Evolutionary conservation across 2,888 invertebrate genomes (phyloP).

Genomic region (Chaitophorus viminalis): DNA sequence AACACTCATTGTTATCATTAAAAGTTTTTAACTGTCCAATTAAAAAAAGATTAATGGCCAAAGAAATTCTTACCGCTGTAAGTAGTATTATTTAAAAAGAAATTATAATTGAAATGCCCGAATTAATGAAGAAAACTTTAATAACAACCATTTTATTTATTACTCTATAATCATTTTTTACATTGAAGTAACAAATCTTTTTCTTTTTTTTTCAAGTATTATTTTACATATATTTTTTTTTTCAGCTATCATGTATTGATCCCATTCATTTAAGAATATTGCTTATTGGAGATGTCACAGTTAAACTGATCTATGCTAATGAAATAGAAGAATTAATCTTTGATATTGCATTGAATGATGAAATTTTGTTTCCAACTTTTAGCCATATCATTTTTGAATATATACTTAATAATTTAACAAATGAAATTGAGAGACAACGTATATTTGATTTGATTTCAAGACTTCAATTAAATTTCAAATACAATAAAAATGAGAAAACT

Average conservation of each 20-base stretch:
- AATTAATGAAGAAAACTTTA: too few species aligned
- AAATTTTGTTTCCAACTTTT: conserved; percentile 27
- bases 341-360: conserved; percentile 32
- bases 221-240: conserved; percentile 1
- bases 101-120: not conserved
- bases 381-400: conserved; percentile 48
- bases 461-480: conserved; percentile 38
- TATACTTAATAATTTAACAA: conserved; percentile 26
- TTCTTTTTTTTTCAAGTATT: not conserved
- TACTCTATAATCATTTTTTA: too few species aligned
- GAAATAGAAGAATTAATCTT: conserved; percentile 27
- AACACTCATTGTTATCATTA: conserved; percentile 28
- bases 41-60: conserved; percentile 48
- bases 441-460: conserved; percentile 19
- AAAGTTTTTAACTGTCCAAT: conserved; percentile 25
- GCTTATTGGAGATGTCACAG: not conserved
- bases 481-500: conserved; percentile 24
- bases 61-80: conserved; percentile 46
- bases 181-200: too few species aligned
- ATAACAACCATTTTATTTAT: too few species aligned
- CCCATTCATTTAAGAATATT: conserved; percentile 20
- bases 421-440: conserved; percentile 14
- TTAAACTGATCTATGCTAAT: conserved; percentile 40
- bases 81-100: not conserved
- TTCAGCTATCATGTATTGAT: conserved; percentile 47